These are phyloP conservation scores for Branchinecta sandiegonensis DNA, from an alignment of 2,888 invertebrate genomes.

Conservation along the genomic window DNA sequence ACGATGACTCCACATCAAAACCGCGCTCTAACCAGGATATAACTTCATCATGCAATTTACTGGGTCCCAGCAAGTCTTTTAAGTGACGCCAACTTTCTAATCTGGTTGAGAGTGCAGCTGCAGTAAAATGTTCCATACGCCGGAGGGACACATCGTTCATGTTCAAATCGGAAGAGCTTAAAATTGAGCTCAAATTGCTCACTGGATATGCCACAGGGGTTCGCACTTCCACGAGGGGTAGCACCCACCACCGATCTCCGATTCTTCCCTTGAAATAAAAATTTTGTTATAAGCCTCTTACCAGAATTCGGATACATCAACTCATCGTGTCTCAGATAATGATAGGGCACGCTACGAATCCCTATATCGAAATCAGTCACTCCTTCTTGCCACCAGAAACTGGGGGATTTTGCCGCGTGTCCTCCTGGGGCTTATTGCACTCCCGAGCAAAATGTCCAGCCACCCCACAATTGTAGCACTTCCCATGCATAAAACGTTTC, in stretches of 20 bases:
- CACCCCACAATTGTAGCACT: neutral
- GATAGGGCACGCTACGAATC: too few relatives aligned
- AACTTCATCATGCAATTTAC: neutral
- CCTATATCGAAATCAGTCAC: too few relatives aligned
- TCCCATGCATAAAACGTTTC: neutral
- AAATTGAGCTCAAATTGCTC: too few relatives aligned
- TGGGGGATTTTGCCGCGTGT: neutral
- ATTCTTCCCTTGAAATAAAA: too few relatives aligned
- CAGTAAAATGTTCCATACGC: neutral
- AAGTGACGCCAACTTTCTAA: neutral
- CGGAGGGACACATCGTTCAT: too few relatives aligned
- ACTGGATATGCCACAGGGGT: too few relatives aligned
- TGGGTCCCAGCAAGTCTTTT: neutral
- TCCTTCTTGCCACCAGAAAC: neutral
- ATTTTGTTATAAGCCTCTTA: too few relatives aligned
- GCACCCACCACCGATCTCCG: neutral
- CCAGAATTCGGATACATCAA: too few relatives aligned
- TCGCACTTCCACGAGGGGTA: neutral
- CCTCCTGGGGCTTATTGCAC: neutral
- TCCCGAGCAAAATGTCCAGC: constrained; percentile 2
- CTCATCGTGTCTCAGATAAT: too few relatives aligned
- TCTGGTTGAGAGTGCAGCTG: neutral
- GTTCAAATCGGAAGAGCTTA: too few relatives aligned
- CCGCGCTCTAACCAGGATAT: neutral
- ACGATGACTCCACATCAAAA: neutral